phyloP scores from a whole-genome alignment of 2,888 invertebrate genomes.

The Papilio demoleus region DNA sequence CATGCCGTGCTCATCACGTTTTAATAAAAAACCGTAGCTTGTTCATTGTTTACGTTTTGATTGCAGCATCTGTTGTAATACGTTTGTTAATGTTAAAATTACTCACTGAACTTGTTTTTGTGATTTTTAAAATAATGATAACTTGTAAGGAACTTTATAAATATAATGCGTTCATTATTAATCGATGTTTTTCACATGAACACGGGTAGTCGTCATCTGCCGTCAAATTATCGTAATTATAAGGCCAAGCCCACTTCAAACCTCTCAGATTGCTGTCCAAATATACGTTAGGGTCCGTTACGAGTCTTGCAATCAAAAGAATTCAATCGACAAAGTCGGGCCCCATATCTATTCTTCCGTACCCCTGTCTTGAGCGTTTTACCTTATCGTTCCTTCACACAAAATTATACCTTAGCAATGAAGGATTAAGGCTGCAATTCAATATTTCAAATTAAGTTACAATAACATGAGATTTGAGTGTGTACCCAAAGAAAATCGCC shows the following conservation, averaged over 20 bases:
- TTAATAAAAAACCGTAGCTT: conserved; percentile 70
- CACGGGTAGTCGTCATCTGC: conserved; percentile 66
- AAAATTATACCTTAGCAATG: conserved; percentile 49
- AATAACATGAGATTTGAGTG: conserved; percentile 65
- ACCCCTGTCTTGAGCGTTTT: conserved; percentile 61
- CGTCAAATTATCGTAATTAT: conserved; percentile 81
- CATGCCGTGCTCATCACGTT: conserved; percentile 75
- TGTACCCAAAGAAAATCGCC: conserved; percentile 75
- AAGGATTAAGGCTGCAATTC: conserved; percentile 44
- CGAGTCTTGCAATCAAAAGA: conserved; percentile 74
- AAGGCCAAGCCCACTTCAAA: conserved; percentile 77
- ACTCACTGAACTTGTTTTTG: too few species aligned
- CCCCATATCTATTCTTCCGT: conserved; percentile 81
- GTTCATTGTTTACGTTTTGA: conserved; percentile 49
- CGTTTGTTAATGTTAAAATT: too few species aligned
- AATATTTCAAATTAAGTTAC: conserved; percentile 3
- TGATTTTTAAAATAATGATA: not conserved
- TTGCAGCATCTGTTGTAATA: conserved; percentile 42
- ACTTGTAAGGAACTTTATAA: not conserved
- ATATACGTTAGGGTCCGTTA: conserved; percentile 83
- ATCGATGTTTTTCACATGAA: conserved; percentile 18
- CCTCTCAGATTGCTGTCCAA: conserved; percentile 82
- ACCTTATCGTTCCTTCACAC: conserved; percentile 33
- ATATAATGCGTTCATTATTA: not conserved
- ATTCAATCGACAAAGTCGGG: conserved; percentile 72